Evolutionary conservation across 2,797 vertebrate species (phyloP).

Genomic region (Malurus leucopterus): DNA sequence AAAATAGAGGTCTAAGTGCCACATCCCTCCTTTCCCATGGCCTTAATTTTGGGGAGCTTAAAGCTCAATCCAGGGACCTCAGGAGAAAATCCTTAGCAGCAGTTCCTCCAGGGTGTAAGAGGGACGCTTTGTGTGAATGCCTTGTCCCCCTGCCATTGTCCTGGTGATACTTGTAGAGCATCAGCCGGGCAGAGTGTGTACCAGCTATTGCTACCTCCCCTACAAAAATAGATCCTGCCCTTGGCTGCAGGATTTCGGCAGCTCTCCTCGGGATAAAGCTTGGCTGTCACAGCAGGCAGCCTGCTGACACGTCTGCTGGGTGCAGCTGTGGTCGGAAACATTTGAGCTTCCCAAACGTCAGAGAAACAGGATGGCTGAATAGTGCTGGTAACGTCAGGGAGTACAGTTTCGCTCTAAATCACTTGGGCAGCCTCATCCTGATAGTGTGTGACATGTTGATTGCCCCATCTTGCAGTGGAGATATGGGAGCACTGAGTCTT

Average conservation of each 20-base stretch:
- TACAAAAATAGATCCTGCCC: background rate
- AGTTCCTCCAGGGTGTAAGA: background rate
- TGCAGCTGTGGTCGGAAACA: background rate
- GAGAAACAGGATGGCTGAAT: background rate
- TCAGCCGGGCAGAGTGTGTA: rapidly evolving
- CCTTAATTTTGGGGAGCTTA: background rate
- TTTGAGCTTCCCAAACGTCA: background rate
- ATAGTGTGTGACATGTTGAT: background rate
- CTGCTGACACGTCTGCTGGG: background rate
- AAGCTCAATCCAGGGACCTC: background rate
- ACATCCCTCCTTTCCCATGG: background rate
- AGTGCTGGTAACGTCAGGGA: background rate
- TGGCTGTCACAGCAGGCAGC: background rate
- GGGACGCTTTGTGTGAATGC: too few relatives aligned
- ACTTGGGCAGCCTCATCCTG: background rate
- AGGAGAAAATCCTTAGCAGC: background rate
- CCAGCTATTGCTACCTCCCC: rapidly evolving
- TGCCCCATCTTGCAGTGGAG: background rate
- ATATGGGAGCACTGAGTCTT: background rate
- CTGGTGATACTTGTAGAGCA: background rate
- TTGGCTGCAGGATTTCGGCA: background rate
- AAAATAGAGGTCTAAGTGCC: background rate
- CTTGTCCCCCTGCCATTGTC: rapidly evolving
- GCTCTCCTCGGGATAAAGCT: background rate
- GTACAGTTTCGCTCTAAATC: background rate